A percentile compares a stretch with the other conserved stretches of the same genome.
Evolutionary conservation across 1,140 invertebrate species (phyloP).

Genomic region (Probaryconus sp.): DNA sequence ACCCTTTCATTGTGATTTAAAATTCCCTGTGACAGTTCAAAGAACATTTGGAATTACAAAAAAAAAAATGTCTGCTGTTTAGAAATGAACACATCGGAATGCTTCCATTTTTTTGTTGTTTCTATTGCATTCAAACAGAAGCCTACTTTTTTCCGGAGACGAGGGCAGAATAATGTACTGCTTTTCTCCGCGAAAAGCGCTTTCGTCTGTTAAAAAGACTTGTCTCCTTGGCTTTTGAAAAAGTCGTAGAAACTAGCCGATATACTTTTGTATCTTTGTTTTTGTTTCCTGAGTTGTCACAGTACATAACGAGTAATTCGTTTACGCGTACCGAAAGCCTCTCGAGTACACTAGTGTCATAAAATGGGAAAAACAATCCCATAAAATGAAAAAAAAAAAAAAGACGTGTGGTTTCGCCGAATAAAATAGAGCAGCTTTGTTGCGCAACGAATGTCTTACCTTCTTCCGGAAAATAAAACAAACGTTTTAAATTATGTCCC

Average conservation of each 20-base stretch:
- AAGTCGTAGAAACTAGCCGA: slow-evolving; percentile 43
- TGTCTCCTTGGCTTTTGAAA: slow-evolving; percentile 47
- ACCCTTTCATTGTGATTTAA: no score
- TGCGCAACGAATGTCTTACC: slow-evolving; percentile 31
- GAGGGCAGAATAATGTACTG: slow-evolving; percentile 21
- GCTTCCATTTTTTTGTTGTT: slow-evolving; percentile 5
- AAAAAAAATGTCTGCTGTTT: no score
- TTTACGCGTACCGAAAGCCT: slow-evolving; percentile 46
- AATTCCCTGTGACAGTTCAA: no score
- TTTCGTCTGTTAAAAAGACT: slow-evolving; percentile 44
- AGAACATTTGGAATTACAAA: no score
- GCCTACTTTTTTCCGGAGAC: slow-evolving; percentile 20
- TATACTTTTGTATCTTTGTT: slow-evolving; percentile 46
- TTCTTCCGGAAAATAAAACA: slow-evolving; percentile 40
- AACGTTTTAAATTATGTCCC: slow-evolving; percentile 33
- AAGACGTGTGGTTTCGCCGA: slow-evolving; percentile 30
- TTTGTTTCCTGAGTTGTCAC: slow-evolving; percentile 43
- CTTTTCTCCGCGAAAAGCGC: slow-evolving; percentile 22
- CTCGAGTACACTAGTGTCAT: slow-evolving; percentile 48
- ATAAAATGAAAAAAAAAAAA: slow-evolving; percentile 50
- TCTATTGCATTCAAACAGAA: slow-evolving; percentile 28
- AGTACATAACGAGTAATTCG: slow-evolving; percentile 52
- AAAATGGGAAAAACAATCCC: slow-evolving; percentile 51
- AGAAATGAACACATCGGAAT: neutral
- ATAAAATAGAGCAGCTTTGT: slow-evolving; percentile 42